A percentile compares a stretch with the other conserved stretches of the same genome.
Conservation (phyloP, 2,797 vertebrate genomes). For the Psittacula echo region DNA sequence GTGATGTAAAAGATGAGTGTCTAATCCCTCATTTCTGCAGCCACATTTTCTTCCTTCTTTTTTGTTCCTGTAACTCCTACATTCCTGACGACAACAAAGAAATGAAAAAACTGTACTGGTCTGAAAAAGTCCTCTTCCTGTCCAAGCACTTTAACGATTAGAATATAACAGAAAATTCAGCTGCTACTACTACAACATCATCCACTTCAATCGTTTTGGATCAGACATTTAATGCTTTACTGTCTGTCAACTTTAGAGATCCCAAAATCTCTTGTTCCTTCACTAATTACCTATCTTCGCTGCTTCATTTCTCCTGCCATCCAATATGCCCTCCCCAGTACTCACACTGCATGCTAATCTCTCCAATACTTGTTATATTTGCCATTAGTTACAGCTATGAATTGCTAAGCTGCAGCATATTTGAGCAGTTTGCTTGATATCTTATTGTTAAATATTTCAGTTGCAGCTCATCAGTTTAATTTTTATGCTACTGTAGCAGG, state of each 20-base stretch:
- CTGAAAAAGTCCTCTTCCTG: background rate
- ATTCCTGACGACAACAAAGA: background rate
- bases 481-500: constrained; percentile 30
- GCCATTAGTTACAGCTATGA: background rate
- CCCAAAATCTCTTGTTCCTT: constrained; percentile 7
- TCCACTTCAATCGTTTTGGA: background rate
- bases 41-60: background rate
- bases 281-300: constrained; percentile 8
- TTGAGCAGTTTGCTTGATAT: background rate
- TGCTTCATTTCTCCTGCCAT: constrained; percentile 23
- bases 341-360: background rate
- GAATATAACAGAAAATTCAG: background rate
- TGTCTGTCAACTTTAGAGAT: background rate
- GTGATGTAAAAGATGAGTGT: background rate
- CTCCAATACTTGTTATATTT: background rate
- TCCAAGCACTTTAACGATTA: background rate
- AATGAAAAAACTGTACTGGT: background rate
- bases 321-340: background rate
- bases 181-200: background rate
- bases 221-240: background rate
- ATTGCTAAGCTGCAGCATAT: background rate
- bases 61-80: background rate
- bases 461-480: constrained; percentile 50
- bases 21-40: background rate
- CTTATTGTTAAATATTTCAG: constrained; percentile 2